Evolutionary conservation across 2,113 vertebrate genomes (phyloP).

Genomic region (Mirza zaza): DNA sequence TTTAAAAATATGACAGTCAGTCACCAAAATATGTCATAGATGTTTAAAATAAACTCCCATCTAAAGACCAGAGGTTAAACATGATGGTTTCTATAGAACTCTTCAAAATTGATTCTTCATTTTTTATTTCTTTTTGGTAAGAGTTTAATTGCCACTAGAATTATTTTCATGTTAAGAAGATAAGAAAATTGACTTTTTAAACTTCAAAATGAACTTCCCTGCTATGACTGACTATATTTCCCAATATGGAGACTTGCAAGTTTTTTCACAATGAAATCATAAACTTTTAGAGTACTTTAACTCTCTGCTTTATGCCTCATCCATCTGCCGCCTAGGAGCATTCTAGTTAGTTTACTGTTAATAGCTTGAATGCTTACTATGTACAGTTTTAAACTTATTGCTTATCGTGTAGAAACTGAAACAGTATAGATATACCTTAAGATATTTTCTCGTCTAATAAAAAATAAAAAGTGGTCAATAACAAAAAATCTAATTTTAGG

Average conservation of each 20-base stretch:
- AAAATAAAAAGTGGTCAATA: neutral
- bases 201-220: constrained; percentile 55
- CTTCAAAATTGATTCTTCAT: neutral
- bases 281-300: constrained; percentile 44
- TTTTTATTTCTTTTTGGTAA: neutral
- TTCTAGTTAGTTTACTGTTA: neutral
- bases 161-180: constrained; percentile 55
- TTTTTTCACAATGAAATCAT: constrained; percentile 60
- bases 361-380: neutral
- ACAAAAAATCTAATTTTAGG: neutral
- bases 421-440: neutral
- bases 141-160: constrained; percentile 25
- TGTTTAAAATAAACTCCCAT: neutral
- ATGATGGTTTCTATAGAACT: neutral
- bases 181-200: constrained; percentile 60
- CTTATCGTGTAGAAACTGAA: neutral
- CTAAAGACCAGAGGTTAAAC: neutral
- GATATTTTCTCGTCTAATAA: neutral
- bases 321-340: constrained; percentile 24
- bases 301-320: constrained; percentile 44
- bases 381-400: constrained; percentile 3
- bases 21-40: neutral
- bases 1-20: neutral
- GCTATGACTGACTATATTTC: constrained; percentile 11
- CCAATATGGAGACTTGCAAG: neutral